Base-by-base conservation (phyloP, 2,888 invertebrate species). In the Aphidius colemani region DNA sequence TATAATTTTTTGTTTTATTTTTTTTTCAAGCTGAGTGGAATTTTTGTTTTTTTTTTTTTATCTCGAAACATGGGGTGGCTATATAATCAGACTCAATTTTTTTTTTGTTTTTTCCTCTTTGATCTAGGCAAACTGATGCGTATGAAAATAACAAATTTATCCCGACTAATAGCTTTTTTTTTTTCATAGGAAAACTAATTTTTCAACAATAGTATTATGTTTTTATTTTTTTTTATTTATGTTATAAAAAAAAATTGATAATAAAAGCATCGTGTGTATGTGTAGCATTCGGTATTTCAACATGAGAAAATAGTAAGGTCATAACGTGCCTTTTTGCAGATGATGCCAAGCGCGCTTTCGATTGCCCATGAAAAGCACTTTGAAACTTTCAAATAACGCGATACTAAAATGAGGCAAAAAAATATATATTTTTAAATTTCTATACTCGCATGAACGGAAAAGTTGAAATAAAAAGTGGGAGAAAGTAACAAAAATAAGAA, bases 351-450 rank as follows among this genome's bases (percentile, higher is more conserved):
- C 55, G 9, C 43, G 41, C 18, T 10, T 13, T 45, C 55, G 44
- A 55, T 55, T 55, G 55, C 55, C 55, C 55, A 44, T 55, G 55
- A 55, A 55, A 55, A 41, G 55, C 55, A 55, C 55, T 55, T 43
- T 10, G 13, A 55, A 55, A 55, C 55, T 55, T 55, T 44, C 55
- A 9, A 44, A 55, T 55, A 55, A 55, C 55, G 30, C 30, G 55
- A 44, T 44, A 55, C 55, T 55, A 55, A 45, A 53, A 53, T 53
- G 53, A 41, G 48, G 8, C 13, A 41, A n/a, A 40, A 11, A 43
- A 41, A 43, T 44, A 44, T 55, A 44, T 44, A 48, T 13, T 5
- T 30, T 30, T 30, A 30, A 30, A 30, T 30, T 30, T 30, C 30
- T 30, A 30, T 30, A 30, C 4, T 30, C 30, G 30, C 3, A 30